Evolutionary conservation across 1,140 invertebrate genomes (phyloP).

Genomic region (Pachypeltis micranthus): DNA sequence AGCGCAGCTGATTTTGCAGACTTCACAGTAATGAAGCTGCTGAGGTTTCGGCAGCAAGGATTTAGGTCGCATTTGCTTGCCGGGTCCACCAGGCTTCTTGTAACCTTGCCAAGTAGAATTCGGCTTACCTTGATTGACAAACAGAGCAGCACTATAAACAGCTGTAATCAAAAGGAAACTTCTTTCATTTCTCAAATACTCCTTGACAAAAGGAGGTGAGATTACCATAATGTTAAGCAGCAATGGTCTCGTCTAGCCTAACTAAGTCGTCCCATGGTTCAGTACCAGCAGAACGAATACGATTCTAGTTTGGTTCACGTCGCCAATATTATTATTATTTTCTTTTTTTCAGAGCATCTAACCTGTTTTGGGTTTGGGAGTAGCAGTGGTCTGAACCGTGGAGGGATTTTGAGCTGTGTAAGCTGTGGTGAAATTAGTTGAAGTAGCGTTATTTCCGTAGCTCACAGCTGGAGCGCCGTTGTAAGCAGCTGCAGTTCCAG

Average conservation of each 20-base stretch:
- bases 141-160: conserved; percentile 61
- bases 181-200: conserved; percentile 36
- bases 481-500: conserved; percentile 1
- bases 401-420: conserved; percentile 27
- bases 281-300: too few species aligned
- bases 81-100: conserved; percentile 48
- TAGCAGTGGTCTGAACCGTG: conserved; percentile 29
- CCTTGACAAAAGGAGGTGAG: too few species aligned
- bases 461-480: conserved; percentile 10
- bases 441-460: conserved; percentile 10
- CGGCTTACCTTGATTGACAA: conserved; percentile 36
- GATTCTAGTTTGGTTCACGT: too few species aligned
- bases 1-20: conserved; percentile 96
- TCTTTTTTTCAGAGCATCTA: background rate
- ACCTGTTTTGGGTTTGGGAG: conserved; percentile 24
- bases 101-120: conserved; percentile 50
- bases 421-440: conserved; percentile 13
- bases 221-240: too few species aligned
- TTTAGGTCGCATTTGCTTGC: conserved; percentile 54
- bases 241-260: too few species aligned
- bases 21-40: conserved; percentile 87
- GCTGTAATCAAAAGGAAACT: conserved; percentile 72
- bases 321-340: too few species aligned
- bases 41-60: conserved; percentile 70
- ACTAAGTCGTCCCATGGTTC: too few species aligned